Conservation (phyloP, 2,113 vertebrate species). For the Numida meleagris region DNA sequence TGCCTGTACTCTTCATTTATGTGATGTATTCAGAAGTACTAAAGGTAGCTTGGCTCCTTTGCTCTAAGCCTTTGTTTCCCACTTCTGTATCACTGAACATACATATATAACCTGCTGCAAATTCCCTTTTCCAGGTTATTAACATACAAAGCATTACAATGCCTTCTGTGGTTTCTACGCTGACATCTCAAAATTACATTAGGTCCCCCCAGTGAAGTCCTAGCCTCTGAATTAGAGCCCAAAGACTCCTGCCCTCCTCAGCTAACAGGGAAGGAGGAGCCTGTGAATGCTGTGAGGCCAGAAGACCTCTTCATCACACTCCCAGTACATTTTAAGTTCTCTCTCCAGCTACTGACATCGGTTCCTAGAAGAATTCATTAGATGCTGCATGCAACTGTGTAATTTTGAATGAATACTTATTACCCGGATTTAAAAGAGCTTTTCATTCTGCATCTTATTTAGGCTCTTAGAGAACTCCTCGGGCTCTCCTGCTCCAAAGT, state of each 20-base stretch:
- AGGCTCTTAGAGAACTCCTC: background rate
- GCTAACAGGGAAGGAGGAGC: background rate
- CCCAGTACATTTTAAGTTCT: background rate
- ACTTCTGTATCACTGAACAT: background rate
- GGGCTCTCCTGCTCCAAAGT: background rate
- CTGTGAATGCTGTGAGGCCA: fast-evolving
- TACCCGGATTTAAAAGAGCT: background rate
- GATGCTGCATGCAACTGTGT: background rate
- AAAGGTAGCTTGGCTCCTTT: background rate
- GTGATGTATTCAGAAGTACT: conserved; percentile 11
- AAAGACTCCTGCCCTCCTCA: background rate
- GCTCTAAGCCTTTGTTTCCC: conserved; percentile 16
- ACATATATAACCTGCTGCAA: background rate
- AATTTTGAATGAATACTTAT: background rate
- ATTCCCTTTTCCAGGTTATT: conserved; percentile 19
- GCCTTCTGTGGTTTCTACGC: background rate
- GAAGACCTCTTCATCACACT: background rate
- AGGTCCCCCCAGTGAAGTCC: background rate
- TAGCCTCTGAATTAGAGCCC: background rate
- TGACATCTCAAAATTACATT: background rate
- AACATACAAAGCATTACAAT: background rate
- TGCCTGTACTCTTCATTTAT: conserved; percentile 8
- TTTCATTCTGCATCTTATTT: background rate
- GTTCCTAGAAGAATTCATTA: background rate
- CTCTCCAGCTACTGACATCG: background rate